Percentiles rank a stretch among this genome's conserved stretches.
phyloP scores from a whole-genome alignment of 92 coral and sea anemone genomes.

The Porites rus region DNA sequence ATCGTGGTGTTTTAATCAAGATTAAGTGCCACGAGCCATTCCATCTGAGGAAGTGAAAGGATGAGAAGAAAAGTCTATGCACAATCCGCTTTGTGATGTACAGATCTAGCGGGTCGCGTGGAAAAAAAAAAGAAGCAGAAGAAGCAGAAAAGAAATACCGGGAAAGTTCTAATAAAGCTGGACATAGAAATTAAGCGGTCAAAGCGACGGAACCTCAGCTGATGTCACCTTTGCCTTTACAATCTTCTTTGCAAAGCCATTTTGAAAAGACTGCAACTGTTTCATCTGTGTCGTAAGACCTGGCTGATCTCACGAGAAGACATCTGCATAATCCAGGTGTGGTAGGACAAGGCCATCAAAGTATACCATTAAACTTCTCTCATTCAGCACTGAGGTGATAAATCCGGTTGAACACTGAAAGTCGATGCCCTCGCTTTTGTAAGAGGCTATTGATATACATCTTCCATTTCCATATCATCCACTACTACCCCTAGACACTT shows the following conservation, averaged over 20 bases:
- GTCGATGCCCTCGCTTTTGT: slow-evolving; percentile 43
- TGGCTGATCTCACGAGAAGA: slow-evolving; percentile 12
- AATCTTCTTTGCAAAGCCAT: slow-evolving; percentile 20
- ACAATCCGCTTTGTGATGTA: too few relatives aligned
- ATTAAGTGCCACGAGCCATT: too few relatives aligned
- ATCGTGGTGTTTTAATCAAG: too few relatives aligned
- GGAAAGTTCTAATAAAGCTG: too few relatives aligned
- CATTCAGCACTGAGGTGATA: slow-evolving; percentile 43
- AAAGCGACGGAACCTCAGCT: background rate
- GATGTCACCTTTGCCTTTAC: background rate
- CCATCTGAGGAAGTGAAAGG: too few relatives aligned
- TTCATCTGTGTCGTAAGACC: slow-evolving; percentile 21
- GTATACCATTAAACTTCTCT: background rate
- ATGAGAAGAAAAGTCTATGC: too few relatives aligned
- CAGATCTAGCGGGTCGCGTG: too few relatives aligned
- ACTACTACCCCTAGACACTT: slow-evolving; percentile 45
- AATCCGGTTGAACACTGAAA: slow-evolving; percentile 48
- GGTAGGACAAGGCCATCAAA: too few relatives aligned
- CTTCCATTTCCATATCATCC: slow-evolving; percentile 60
- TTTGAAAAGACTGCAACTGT: slow-evolving; percentile 16
- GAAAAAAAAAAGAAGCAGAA: too few relatives aligned
- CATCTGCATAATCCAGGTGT: background rate
- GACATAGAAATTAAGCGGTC: too few relatives aligned
- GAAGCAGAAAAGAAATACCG: too few relatives aligned
- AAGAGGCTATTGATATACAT: slow-evolving; percentile 26